Evolutionary conservation across 2,888 invertebrate species (phyloP).

Genomic region (Holacanthella duospinosa): DNA sequence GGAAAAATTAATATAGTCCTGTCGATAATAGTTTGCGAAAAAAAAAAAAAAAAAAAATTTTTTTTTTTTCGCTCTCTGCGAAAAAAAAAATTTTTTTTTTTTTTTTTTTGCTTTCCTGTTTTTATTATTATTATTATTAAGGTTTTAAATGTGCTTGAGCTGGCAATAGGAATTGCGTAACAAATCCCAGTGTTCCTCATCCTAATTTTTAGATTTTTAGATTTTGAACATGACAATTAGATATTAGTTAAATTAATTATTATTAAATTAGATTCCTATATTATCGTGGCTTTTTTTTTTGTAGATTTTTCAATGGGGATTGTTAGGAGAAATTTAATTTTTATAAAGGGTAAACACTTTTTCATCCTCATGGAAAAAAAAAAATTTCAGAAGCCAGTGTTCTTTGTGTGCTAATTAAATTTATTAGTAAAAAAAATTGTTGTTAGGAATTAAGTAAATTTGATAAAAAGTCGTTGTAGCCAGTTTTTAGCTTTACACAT

Average conservation of each 20-base stretch:
- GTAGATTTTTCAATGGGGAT: neutral
- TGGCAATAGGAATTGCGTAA: neutral
- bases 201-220: neutral
- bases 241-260: no score
- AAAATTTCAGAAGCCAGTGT: neutral
- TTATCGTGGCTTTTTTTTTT: neutral
- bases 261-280: neutral
- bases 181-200: neutral
- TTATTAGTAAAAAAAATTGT: no score
- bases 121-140: neutral
- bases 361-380: neutral
- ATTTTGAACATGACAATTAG: neutral
- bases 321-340: neutral
- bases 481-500: no score
- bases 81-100: no score
- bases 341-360: neutral
- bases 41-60: no score
- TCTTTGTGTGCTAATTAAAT: constrained; percentile 4
- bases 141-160: neutral
- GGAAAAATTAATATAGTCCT: no score
- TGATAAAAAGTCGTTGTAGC: no score
- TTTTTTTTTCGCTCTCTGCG: no score
- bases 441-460: no score
- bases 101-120: neutral
- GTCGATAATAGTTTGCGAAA: no score